phyloP scores from a whole-genome alignment of 2,888 invertebrate genomes.

The Tribolium freemani region DNA sequence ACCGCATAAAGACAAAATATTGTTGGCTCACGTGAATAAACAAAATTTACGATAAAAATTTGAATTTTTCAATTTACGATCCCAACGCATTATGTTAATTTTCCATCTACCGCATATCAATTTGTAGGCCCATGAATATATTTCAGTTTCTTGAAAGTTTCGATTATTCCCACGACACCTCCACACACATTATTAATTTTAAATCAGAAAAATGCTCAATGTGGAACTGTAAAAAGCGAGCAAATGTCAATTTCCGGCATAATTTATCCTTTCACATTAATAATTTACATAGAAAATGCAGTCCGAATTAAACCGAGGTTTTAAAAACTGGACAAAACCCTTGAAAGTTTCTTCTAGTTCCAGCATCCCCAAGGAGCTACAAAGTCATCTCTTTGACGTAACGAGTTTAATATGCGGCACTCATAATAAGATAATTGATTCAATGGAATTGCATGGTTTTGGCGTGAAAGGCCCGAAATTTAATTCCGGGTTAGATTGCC shows the following conservation, averaged over 20 bases:
- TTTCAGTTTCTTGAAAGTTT: neutral
- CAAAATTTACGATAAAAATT: constrained; percentile 24
- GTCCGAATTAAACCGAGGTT: neutral
- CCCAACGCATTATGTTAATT: constrained; percentile 26
- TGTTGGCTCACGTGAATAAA: neutral
- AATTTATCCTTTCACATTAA: neutral
- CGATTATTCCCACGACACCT: constrained; percentile 19
- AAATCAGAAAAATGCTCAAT: neutral
- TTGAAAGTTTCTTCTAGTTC: constrained; percentile 8
- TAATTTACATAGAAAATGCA: neutral
- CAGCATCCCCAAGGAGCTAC: neutral
- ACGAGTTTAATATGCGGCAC: constrained; percentile 31
- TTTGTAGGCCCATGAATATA: constrained; percentile 18
- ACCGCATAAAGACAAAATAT: neutral
- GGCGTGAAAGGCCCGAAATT: neutral
- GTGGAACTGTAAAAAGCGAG: neutral
- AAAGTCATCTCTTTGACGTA: constrained; percentile 28
- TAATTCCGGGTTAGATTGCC: constrained; percentile 2
- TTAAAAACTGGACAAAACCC: neutral
- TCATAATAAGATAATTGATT: constrained; percentile 29
- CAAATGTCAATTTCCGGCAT: neutral
- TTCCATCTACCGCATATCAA: constrained; percentile 2
- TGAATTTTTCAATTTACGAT: constrained; percentile 22
- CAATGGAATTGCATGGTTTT: neutral
- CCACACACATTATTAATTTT: constrained; percentile 4